Evolutionary conservation across 2,113 vertebrate genomes (phyloP).

Genomic region (Montifringilla adamsi): DNA sequence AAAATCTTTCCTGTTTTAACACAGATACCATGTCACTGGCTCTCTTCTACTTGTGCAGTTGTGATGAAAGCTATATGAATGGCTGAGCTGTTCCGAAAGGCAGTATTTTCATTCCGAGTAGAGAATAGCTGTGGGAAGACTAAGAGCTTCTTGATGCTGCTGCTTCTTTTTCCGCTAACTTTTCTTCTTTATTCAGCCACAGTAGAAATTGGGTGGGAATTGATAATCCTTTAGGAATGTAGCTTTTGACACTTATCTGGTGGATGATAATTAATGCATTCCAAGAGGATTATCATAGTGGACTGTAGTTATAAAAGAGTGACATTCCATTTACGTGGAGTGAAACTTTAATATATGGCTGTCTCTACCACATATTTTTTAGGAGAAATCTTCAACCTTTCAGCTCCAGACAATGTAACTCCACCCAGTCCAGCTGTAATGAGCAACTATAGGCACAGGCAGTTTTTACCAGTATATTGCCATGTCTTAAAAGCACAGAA

Average conservation of each 20-base stretch:
- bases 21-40: conserved; percentile 6
- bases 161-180: conserved; percentile 35
- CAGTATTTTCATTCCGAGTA: conserved; percentile 14
- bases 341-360: conserved; percentile 54
- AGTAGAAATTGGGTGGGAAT: conserved; percentile 45
- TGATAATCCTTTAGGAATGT: conserved; percentile 60
- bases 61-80: conserved; percentile 29
- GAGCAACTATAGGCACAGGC: neutral
- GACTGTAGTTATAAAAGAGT: conserved; percentile 57
- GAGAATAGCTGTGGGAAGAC: conserved; percentile 17
- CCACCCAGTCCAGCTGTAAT: conserved; percentile 18
- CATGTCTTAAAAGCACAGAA: neutral
- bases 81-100: neutral
- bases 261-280: conserved; percentile 65
- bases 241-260: conserved; percentile 62
- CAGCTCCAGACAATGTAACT: neutral
- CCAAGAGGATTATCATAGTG: conserved; percentile 64
- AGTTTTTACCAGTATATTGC: neutral
- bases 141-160: conserved; percentile 8
- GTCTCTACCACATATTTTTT: neutral
- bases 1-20: conserved; percentile 41
- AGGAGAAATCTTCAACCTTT: conserved; percentile 38
- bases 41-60: conserved; percentile 11
- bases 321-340: conserved; percentile 64
- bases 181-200: conserved; percentile 13